Conservation (phyloP, 2,888 invertebrate genomes). For the Strigamia maritima region DNA sequence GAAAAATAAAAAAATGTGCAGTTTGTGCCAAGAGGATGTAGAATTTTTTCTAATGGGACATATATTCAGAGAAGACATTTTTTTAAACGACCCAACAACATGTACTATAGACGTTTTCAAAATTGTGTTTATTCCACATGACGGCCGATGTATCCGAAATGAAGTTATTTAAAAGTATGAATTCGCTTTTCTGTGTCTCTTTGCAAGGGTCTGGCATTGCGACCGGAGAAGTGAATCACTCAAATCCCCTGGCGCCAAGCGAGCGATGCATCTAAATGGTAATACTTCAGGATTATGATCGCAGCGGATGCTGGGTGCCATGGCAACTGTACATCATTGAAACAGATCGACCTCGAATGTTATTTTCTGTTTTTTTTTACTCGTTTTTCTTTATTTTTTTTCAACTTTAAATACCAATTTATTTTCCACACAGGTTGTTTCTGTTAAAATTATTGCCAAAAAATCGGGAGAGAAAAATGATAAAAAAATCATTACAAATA, state of each 20-base stretch:
- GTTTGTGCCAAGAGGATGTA: background rate
- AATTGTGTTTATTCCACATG: slow-evolving; percentile 17
- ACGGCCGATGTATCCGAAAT: slow-evolving; percentile 26
- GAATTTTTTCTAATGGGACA: background rate
- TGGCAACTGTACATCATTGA: background rate
- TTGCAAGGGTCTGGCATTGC: background rate
- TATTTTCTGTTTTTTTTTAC: background rate
- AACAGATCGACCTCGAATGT: background rate
- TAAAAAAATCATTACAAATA: background rate
- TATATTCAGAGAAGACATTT: background rate
- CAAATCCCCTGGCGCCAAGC: slow-evolving; percentile 7
- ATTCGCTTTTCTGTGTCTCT: background rate
- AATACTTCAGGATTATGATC: slow-evolving; percentile 35
- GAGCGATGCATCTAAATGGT: slow-evolving; percentile 22
- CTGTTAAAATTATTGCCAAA: background rate
- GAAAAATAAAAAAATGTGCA: background rate
- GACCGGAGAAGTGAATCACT: slow-evolving; percentile 19
- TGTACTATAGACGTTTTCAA: background rate
- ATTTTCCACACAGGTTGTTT: background rate
- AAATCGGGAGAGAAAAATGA: background rate
- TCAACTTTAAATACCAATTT: background rate
- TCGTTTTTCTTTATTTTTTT: background rate
- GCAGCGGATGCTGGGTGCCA: slow-evolving; percentile 22
- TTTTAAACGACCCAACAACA: background rate
- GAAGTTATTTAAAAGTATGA: slow-evolving; percentile 35